Percentiles rank a stretch among this genome's conserved stretches.
Conservation (phyloP, 2,888 invertebrate species). For the Lasioglossum zephyrum region DNA sequence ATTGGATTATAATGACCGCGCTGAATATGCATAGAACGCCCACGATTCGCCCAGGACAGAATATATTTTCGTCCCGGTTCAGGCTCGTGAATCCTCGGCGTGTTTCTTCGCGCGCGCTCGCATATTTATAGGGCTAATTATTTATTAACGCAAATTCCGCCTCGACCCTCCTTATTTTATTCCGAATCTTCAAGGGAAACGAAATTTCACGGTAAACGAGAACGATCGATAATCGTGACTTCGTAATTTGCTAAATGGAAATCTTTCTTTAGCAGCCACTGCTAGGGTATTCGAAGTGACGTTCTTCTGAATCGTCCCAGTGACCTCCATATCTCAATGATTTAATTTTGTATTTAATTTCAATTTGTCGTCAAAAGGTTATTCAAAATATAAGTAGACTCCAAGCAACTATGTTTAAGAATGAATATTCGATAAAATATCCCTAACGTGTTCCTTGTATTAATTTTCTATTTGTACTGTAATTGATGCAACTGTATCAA, state of each 20-base stretch:
- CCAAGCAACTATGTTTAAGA: too few relatives aligned
- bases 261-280: neutral
- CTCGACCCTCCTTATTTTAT: neutral
- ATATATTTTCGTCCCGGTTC: conserved; percentile 27
- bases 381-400: neutral
- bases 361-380: neutral
- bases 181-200: neutral
- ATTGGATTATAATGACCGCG: conserved; percentile 56
- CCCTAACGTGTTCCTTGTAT: too few relatives aligned
- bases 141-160: conserved; percentile 25
- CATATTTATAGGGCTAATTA: conserved; percentile 36
- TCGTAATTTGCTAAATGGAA: neutral
- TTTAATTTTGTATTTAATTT: neutral
- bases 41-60: conserved; percentile 20
- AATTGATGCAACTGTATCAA: neutral
- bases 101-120: conserved; percentile 10
- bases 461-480: too few relatives aligned
- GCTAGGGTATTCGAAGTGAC: neutral
- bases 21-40: conserved; percentile 52
- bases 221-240: neutral
- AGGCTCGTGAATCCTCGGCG: conserved; percentile 1
- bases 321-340: neutral
- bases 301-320: neutral
- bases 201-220: neutral
- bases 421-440: too few relatives aligned